These are phyloP conservation scores for Aricia agestis DNA, from an alignment of 1,140 invertebrate genomes.

Conservation along the genomic window DNA sequence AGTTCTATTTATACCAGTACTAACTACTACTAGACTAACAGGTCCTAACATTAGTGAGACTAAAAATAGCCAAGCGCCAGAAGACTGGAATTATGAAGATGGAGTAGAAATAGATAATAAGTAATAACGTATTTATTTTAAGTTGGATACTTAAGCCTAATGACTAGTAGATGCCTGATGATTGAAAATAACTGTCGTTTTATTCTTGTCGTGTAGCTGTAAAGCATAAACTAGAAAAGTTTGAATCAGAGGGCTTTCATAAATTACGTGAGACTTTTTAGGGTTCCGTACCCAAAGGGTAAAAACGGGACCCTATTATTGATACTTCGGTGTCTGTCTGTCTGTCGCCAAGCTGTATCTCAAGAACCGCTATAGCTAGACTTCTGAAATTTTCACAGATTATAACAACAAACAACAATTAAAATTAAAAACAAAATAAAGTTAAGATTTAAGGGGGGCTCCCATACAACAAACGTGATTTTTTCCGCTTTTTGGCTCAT, in stretches of 20 bases:
- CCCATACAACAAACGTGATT: too few species aligned
- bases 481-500: too few species aligned
- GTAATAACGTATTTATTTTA: not conserved
- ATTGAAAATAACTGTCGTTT: not conserved
- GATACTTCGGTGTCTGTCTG: too few species aligned
- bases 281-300: too few species aligned
- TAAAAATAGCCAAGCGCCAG: slow-evolving; percentile 3
- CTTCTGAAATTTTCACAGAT: too few species aligned
- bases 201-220: not conserved
- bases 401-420: too few species aligned
- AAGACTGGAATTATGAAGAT: slow-evolving; percentile 10
- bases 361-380: too few species aligned
- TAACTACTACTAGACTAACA: not conserved
- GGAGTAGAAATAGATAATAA: slow-evolving; percentile 1
- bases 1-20: not conserved
- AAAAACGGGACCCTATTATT: too few species aligned
- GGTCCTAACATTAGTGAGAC: not conserved
- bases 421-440: too few species aligned
- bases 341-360: too few species aligned
- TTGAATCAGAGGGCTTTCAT: not conserved
- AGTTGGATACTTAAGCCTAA: not conserved
- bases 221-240: not conserved
- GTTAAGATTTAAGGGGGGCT: too few species aligned
- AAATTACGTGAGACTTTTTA: not conserved
- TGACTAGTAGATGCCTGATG: not conserved